These are phyloP conservation scores for Uria lomvia DNA, from an alignment of 2,113 vertebrate species.

Conservation along the genomic window DNA sequence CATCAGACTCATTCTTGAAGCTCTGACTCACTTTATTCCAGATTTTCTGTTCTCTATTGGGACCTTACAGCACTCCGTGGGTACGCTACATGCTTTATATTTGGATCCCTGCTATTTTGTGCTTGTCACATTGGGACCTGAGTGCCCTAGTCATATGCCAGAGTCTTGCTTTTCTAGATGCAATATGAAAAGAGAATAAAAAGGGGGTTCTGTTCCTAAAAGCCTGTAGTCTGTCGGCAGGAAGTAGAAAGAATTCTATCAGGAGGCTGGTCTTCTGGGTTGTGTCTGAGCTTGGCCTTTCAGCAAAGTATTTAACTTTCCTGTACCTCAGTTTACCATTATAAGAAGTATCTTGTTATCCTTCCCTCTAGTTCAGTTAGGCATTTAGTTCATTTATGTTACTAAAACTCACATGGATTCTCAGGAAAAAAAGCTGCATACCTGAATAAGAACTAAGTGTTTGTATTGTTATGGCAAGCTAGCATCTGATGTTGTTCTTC, in stretches of 20 bases:
- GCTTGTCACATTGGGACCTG: background rate
- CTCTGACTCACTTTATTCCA: slow-evolving; percentile 17
- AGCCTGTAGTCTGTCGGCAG: background rate
- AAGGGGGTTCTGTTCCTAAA: background rate
- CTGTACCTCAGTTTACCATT: background rate
- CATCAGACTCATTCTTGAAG: slow-evolving; percentile 17
- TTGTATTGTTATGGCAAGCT: background rate
- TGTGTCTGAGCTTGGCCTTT: background rate
- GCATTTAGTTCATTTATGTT: background rate
- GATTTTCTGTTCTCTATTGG: background rate
- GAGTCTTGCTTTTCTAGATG: background rate
- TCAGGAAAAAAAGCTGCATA: background rate
- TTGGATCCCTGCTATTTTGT: background rate
- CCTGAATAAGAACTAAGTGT: background rate
- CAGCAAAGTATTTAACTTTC: background rate
- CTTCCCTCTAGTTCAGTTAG: background rate
- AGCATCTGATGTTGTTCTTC: background rate
- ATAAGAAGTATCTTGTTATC: background rate
- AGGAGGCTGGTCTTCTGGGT: background rate
- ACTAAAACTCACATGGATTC: background rate
- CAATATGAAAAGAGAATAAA: background rate
- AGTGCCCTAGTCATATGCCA: background rate
- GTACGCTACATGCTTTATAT: background rate
- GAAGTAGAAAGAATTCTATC: background rate
- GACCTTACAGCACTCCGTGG: background rate